Conservation (phyloP, 1,140 invertebrate species). For the Pachypeltis micranthus region DNA sequence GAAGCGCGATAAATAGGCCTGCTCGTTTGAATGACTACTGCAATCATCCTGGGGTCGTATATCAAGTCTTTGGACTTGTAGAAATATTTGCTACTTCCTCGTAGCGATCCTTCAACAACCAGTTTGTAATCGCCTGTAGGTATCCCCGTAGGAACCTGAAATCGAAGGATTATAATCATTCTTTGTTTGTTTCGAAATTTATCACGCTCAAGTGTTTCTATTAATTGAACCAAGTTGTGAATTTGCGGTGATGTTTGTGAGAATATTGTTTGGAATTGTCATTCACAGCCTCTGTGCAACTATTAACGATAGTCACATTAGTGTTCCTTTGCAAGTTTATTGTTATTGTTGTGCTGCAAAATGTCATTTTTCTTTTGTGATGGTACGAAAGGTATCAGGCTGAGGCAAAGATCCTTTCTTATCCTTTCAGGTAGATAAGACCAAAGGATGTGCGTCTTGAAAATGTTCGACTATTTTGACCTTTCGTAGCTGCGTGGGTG, state of each 20-base stretch:
- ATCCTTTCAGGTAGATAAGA: background rate
- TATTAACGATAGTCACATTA: background rate
- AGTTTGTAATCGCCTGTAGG: constrained; percentile 18
- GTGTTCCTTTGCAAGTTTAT: background rate
- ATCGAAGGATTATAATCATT: constrained; percentile 1
- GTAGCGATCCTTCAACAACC: constrained; percentile 13
- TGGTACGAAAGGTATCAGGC: too few species aligned
- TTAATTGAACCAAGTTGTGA: background rate
- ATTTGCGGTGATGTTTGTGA: background rate
- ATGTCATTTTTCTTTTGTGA: background rate
- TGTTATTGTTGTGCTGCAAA: background rate
- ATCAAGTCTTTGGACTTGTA: constrained; percentile 11
- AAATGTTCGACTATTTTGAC: background rate
- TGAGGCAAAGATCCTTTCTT: too few species aligned
- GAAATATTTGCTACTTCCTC: constrained; percentile 15
- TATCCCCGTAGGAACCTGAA: constrained; percentile 22
- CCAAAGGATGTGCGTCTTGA: background rate
- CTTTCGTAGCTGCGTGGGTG: background rate
- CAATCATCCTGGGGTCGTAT: constrained; percentile 20
- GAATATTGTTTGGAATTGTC: background rate
- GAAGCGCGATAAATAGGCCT: constrained; percentile 23
- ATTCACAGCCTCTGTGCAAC: background rate
- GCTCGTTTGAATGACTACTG: constrained; percentile 24
- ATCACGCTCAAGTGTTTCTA: background rate
- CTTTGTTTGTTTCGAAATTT: background rate